Base-by-base conservation (phyloP, 1,140 invertebrate species). In the Nasonia longicornis region DNA sequence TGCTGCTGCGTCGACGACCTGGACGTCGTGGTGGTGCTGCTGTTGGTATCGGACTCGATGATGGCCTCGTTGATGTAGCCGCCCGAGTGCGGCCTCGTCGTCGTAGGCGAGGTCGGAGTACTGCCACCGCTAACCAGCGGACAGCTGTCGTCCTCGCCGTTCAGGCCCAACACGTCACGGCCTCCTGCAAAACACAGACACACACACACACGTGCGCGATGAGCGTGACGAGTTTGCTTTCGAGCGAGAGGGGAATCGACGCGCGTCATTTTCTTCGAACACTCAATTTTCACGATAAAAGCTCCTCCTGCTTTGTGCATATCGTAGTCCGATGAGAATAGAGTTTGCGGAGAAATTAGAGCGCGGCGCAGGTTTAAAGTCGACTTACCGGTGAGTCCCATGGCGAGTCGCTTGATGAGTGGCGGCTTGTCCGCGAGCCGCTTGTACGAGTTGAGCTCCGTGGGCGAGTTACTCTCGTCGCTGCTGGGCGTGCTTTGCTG, bases 381-480 rank as follows among this genome's bases (percentile, higher is more conserved):
- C 10, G 26, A 45, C 77, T 83, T 26, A 80, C 82, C 91, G 71
- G 92, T 93, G 58, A 95, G 91, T 14, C 95, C 94, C 89, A 95
- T 93, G 22, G 94, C 94, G 72, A 95, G 91, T 64, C 95, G 91
- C 88, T 95, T 96, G 91, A 97, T 96, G 85, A 96, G 91, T 16
- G 95, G 95, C 42, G 95, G 95, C 88, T 96, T 95, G 89, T 97
- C 96, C 58, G 92, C 91, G 83, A 97, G 92, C 85, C 95, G 92
- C 89, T 96, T 95, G 89, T 96, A 96, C 85, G 95, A 95, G 91
- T 96, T 96, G 84, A 96, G 92, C 90, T 96, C 96, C 67, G 96
- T 96, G n/a, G 96, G 96, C 35, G 96, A 97, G 90, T 95, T 96
- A 87, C 95, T 96, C 89, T 96, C 96, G 88, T 96, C 95, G 83